These are phyloP conservation scores for Didymodactylos carnosus DNA, from an alignment of 2,888 invertebrate genomes.

Conservation along the genomic window DNA sequence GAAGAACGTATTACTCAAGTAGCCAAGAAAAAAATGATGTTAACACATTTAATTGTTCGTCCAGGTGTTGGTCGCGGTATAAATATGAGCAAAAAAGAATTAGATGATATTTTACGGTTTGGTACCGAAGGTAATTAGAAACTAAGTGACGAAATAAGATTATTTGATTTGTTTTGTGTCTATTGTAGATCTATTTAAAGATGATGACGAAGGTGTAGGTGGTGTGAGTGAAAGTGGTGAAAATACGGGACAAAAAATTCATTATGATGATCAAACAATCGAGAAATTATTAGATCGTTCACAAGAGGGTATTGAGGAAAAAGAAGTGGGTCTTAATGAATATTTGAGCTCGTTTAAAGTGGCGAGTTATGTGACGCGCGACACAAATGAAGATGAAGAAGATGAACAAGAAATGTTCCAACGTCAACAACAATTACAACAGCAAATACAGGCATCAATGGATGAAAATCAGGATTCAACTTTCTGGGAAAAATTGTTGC, in stretches of 20 bases:
- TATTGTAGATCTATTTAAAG: slow-evolving; percentile 96
- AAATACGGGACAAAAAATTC: slow-evolving; percentile 40
- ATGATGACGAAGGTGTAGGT: slow-evolving; percentile 48
- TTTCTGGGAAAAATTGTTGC: slow-evolving; percentile 91
- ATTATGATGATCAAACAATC: slow-evolving; percentile 88
- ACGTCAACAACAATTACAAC: too few relatives aligned
- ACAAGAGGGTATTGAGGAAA: slow-evolving; percentile 83
- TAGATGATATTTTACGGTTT: slow-evolving; percentile 91
- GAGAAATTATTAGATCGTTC: slow-evolving; percentile 72
- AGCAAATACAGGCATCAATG: neutral
- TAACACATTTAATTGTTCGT: slow-evolving; percentile 85
- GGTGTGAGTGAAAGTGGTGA: slow-evolving; percentile 2
- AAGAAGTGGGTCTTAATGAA: slow-evolving; percentile 95
- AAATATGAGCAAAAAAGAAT: slow-evolving; percentile 81
- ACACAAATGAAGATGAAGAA: slow-evolving; percentile 15
- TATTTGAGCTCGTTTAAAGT: slow-evolving; percentile 96
- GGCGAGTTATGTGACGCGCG: slow-evolving; percentile 63
- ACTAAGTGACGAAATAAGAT: too few relatives aligned
- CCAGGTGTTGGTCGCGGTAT: slow-evolving; percentile 76
- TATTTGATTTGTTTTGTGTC: too few relatives aligned
- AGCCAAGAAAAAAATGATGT: slow-evolving; percentile 98
- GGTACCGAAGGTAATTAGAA: too few relatives aligned
- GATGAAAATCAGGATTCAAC: slow-evolving; percentile 86
- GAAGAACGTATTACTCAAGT: slow-evolving; percentile 94
- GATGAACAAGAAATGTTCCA: too few relatives aligned